Percentiles rank a stretch among this genome's conserved stretches.
Conservation (phyloP, 2,113 vertebrate species). For the Apteryx mantelli region DNA sequence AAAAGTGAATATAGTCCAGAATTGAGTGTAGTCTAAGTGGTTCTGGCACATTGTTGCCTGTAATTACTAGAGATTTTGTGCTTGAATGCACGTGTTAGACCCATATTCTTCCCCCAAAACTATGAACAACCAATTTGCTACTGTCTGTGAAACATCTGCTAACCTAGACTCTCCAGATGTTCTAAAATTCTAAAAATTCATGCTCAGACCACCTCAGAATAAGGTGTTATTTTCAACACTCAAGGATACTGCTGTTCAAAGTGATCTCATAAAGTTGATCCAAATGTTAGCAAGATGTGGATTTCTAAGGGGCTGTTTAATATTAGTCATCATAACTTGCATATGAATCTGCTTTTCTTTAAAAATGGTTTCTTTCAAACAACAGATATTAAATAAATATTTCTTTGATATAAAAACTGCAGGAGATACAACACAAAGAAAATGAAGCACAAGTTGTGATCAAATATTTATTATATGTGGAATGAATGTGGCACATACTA, state of each 20-base stretch:
- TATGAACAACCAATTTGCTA: background rate
- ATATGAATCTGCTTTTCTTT: background rate
- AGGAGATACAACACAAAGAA: background rate
- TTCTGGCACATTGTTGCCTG: background rate
- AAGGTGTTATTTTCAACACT: background rate
- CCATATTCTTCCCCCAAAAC: accelerated
- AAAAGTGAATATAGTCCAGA: background rate
- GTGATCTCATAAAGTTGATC: background rate
- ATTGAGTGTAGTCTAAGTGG: background rate
- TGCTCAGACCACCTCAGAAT: background rate
- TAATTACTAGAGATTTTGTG: background rate
- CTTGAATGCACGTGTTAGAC: background rate
- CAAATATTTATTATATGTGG: slow-evolving; percentile 15
- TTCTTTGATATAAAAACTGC: slow-evolving; percentile 21
- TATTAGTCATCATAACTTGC: background rate
- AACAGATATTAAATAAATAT: background rate
- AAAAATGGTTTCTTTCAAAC: background rate
- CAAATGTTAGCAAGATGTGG: background rate
- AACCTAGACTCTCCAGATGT: background rate
- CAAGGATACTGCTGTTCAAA: background rate
- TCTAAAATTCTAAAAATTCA: background rate
- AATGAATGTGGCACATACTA: background rate
- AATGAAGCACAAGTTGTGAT: background rate
- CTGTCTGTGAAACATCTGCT: background rate
- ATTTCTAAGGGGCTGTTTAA: background rate